Conservation (phyloP, 2,888 invertebrate genomes). For the Anodontia alba region DNA sequence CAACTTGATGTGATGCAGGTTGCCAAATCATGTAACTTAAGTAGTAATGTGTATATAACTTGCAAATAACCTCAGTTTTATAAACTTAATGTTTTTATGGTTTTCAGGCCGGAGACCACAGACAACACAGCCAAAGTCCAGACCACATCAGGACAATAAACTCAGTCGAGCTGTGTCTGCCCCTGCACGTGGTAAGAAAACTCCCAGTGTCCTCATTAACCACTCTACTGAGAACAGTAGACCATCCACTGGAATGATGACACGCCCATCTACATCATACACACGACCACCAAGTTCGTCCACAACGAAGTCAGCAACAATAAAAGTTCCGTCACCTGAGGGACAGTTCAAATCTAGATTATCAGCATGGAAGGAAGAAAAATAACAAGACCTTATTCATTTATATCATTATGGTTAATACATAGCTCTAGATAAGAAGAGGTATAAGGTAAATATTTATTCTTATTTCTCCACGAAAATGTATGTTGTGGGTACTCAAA, state of each 20-base stretch:
- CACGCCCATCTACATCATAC: constrained; percentile 55
- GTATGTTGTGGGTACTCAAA: too few species aligned
- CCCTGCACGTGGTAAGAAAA: constrained; percentile 62
- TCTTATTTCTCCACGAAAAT: too few species aligned
- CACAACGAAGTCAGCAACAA: constrained; percentile 57
- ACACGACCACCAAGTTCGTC: constrained; percentile 60
- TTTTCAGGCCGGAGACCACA: constrained; percentile 55
- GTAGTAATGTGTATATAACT: too few species aligned
- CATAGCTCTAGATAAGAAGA: too few species aligned
- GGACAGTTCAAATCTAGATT: constrained; percentile 62
- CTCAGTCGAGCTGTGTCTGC: constrained; percentile 64
- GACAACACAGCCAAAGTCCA: constrained; percentile 57
- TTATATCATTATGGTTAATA: too few species aligned
- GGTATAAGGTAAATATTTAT: too few species aligned
- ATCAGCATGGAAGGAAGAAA: constrained; percentile 67
- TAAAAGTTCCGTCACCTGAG: constrained; percentile 62
- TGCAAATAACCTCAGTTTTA: too few species aligned
- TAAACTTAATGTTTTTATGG: too few species aligned
- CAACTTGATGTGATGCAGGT: too few species aligned
- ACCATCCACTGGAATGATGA: constrained; percentile 58
- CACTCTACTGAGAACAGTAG: constrained; percentile 62
- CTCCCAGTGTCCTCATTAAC: constrained; percentile 62
- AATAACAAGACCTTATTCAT: constrained; percentile 10
- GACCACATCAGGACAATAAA: constrained; percentile 40
- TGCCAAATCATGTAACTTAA: too few species aligned